phyloP scores from a whole-genome alignment of 1,140 invertebrate species.

The Drosophila saltans region DNA sequence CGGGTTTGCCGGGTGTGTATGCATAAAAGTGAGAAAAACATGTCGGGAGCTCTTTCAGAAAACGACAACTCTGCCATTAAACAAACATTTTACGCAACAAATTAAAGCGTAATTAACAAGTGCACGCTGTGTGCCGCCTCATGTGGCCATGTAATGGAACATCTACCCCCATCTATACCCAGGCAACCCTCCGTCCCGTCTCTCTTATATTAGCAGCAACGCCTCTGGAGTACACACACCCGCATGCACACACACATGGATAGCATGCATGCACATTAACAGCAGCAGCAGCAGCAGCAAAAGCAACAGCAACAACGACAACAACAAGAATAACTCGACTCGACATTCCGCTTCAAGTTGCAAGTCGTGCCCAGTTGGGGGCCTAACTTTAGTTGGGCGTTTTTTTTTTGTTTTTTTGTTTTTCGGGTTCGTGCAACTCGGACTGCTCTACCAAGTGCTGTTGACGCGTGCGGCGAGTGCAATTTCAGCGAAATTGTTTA shows the following conservation, averaged over 20 bases:
- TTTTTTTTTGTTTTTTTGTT: slow-evolving; percentile 30
- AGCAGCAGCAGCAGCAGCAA: slow-evolving; percentile 1
- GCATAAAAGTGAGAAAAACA: slow-evolving; percentile 78
- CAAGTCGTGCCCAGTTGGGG: slow-evolving; percentile 55
- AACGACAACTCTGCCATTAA: slow-evolving; percentile 70
- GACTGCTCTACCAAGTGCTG: slow-evolving; percentile 66
- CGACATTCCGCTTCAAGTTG: slow-evolving; percentile 60
- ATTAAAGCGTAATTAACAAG: slow-evolving; percentile 82
- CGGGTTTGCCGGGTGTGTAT: slow-evolving; percentile 13
- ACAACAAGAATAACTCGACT: slow-evolving; percentile 30
- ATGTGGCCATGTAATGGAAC: slow-evolving; percentile 48
- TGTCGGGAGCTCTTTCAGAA: slow-evolving; percentile 38
- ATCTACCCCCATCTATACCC: too few relatives aligned
- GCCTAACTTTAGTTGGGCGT: slow-evolving; percentile 32
- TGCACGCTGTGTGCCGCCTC: slow-evolving; percentile 65
- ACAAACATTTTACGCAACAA: slow-evolving; percentile 81
- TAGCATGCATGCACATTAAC: not conserved
- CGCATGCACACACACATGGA: not conserved
- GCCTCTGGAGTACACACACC: slow-evolving; percentile 36
- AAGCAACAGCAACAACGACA: slow-evolving; percentile 21
- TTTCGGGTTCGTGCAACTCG: slow-evolving; percentile 55
- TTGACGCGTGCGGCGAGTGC: slow-evolving; percentile 77
- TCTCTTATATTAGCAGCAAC: slow-evolving; percentile 62
- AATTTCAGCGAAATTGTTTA: slow-evolving; percentile 79
- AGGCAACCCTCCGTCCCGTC: slow-evolving; percentile 15